A percentile compares a stretch with the other conserved stretches of the same genome.
Evolutionary conservation across 1,140 invertebrate genomes (phyloP).

Genomic region (Formica exsecta): DNA sequence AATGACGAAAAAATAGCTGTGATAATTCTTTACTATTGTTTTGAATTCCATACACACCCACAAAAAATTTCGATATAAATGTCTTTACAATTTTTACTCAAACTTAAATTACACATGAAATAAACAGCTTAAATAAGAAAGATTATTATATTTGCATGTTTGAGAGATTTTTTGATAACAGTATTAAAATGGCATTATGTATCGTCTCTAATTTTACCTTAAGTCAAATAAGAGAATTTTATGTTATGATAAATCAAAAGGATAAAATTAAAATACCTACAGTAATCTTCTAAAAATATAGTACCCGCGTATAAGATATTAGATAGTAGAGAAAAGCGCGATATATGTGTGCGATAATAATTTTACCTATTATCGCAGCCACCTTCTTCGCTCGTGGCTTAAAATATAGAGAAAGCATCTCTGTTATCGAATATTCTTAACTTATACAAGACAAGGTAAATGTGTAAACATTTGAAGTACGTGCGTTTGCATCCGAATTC

Average conservation of each 20-base stretch:
- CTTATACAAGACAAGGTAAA: conserved; percentile 37
- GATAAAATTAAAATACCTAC: neutral
- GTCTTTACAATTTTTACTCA: neutral
- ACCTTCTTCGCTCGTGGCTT: neutral
- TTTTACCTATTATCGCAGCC: neutral
- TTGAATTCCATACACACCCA: neutral
- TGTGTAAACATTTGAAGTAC: conserved; percentile 51
- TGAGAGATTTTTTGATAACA: neutral
- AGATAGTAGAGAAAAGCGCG: neutral
- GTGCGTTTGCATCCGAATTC: conserved; percentile 26
- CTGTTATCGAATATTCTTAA: conserved; percentile 24
- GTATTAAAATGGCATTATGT: neutral
- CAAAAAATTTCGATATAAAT: neutral
- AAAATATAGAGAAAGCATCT: conserved; percentile 16
- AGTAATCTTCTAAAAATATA: neutral
- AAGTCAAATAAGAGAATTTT: neutral
- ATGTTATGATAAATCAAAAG: neutral
- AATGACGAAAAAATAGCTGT: neutral
- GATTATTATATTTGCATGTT: neutral
- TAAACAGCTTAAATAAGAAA: conserved; percentile 1
- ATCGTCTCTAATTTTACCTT: neutral
- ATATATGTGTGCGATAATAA: conserved; percentile 36
- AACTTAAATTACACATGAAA: neutral
- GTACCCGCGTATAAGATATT: neutral
- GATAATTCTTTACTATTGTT: neutral